Evolutionary conservation across 2,888 invertebrate species (phyloP).

Genomic region (Platypus cylindrus): DNA sequence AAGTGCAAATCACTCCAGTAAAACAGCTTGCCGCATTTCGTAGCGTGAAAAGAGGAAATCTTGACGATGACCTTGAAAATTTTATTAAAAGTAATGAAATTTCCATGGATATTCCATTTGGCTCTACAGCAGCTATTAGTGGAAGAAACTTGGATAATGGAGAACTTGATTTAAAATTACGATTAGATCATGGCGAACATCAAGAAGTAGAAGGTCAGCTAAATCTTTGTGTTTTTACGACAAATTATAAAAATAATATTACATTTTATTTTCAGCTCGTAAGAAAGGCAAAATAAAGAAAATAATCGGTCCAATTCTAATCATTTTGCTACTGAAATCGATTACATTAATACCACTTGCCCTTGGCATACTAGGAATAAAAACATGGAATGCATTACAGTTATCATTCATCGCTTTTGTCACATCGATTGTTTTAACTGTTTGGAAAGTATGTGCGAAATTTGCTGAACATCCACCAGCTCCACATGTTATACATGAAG

Average conservation of each 20-base stretch:
- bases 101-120: conserved; percentile 59
- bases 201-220: conserved; percentile 26
- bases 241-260: not conserved
- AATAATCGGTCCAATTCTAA: conserved; percentile 70
- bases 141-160: conserved; percentile 63
- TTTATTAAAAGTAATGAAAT: conserved; percentile 65
- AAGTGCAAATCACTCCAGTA: conserved; percentile 15
- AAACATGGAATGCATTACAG: conserved; percentile 79
- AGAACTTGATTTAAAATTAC: conserved; percentile 59
- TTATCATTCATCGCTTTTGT: conserved; percentile 79
- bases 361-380: conserved; percentile 70
- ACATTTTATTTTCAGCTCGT: conserved; percentile 14
- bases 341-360: conserved; percentile 76
- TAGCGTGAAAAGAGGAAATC: conserved; percentile 7
- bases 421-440: conserved; percentile 68
- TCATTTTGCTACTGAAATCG: conserved; percentile 71
- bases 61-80: conserved; percentile 38
- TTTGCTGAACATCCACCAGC: conserved; percentile 9
- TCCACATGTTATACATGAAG: conserved; percentile 12
- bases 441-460: conserved; percentile 78
- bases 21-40: conserved; percentile 11
- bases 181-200: conserved; percentile 40
- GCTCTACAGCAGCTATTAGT: conserved; percentile 59
- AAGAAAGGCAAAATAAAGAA: conserved; percentile 66
- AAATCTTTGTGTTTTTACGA: not conserved